A percentile compares a stretch with the other conserved stretches of the same genome.
Conservation (phyloP, 2,113 vertebrate genomes). For the Podarcis cretensis region DNA sequence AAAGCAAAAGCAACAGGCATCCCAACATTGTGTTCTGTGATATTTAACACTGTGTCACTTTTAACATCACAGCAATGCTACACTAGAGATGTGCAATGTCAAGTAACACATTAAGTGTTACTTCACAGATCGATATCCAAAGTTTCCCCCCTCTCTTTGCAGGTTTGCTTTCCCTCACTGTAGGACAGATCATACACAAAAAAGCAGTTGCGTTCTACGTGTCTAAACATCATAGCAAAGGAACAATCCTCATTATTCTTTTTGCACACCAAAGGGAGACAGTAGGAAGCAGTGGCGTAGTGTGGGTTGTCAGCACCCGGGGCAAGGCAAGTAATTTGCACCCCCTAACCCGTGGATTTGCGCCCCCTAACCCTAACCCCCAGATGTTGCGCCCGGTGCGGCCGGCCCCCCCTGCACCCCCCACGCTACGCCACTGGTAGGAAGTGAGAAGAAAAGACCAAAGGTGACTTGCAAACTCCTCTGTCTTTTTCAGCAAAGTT, state of each 20-base stretch:
- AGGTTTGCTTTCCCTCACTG: not conserved
- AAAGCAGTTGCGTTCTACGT: not conserved
- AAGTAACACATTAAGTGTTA: not conserved
- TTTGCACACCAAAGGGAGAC: not conserved
- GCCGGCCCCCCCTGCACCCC: too few relatives aligned
- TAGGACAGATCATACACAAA: not conserved
- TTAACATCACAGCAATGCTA: not conserved
- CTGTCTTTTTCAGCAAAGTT: not conserved
- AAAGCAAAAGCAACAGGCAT: not conserved
- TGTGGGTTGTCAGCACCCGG: too few relatives aligned
- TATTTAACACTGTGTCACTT: slow-evolving; percentile 10
- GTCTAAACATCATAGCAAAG: not conserved
- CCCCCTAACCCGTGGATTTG: too few relatives aligned
- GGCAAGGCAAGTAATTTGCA: too few relatives aligned
- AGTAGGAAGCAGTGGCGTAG: too few relatives aligned
- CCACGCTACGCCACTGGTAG: too few relatives aligned
- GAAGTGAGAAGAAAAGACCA: slow-evolving; percentile 2
- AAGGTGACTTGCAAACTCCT: not conserved
- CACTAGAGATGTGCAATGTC: slow-evolving; percentile 4
- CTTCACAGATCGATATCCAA: not conserved
- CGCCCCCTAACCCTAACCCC: too few relatives aligned
- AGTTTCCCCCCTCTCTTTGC: not conserved
- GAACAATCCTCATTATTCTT: not conserved
- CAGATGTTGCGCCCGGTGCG: too few relatives aligned
- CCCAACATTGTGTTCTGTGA: not conserved